phyloP scores from a whole-genome alignment of 2,888 invertebrate genomes.

The Orgyia antiqua region DNA sequence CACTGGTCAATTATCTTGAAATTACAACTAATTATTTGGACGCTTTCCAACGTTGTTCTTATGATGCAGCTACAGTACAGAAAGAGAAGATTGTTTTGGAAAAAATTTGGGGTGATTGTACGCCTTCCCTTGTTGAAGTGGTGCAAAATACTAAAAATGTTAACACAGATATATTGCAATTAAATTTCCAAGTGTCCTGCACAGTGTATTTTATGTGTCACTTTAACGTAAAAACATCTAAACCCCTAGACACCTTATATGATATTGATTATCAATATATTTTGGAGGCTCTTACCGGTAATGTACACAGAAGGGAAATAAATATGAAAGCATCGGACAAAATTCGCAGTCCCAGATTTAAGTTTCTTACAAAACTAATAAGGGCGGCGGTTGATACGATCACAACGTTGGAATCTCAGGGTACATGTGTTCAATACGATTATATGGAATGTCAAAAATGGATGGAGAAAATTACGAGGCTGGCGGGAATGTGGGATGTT shows the following conservation, averaged over 20 bases:
- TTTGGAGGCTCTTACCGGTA: slow-evolving; percentile 63
- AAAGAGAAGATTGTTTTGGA: slow-evolving; percentile 73
- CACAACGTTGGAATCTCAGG: slow-evolving; percentile 76
- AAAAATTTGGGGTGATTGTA: slow-evolving; percentile 82
- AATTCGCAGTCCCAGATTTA: slow-evolving; percentile 81
- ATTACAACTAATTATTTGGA: slow-evolving; percentile 67
- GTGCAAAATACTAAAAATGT: slow-evolving; percentile 87
- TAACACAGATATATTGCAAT: slow-evolving; percentile 85
- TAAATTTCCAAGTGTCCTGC: slow-evolving; percentile 88
- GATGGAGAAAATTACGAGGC: slow-evolving; percentile 83
- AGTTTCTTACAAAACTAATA: slow-evolving; percentile 86
- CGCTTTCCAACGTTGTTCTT: slow-evolving; percentile 59
- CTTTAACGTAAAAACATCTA: slow-evolving; percentile 85
- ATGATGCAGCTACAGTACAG: slow-evolving; percentile 46
- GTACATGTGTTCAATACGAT: slow-evolving; percentile 59
- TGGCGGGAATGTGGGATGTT: slow-evolving; percentile 88
- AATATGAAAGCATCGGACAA: slow-evolving; percentile 83
- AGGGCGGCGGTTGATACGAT: slow-evolving; percentile 86
- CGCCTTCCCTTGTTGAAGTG: slow-evolving; percentile 85
- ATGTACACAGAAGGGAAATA: slow-evolving; percentile 70
- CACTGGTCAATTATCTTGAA: slow-evolving; percentile 73
- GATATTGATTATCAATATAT: slow-evolving; percentile 83
- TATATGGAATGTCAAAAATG: slow-evolving; percentile 73
- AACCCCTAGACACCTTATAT: slow-evolving; percentile 86
- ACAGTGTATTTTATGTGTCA: slow-evolving; percentile 88